phyloP scores from a whole-genome alignment of 92 coral and sea anemone species.

The Epizoanthus rinbou region DNA sequence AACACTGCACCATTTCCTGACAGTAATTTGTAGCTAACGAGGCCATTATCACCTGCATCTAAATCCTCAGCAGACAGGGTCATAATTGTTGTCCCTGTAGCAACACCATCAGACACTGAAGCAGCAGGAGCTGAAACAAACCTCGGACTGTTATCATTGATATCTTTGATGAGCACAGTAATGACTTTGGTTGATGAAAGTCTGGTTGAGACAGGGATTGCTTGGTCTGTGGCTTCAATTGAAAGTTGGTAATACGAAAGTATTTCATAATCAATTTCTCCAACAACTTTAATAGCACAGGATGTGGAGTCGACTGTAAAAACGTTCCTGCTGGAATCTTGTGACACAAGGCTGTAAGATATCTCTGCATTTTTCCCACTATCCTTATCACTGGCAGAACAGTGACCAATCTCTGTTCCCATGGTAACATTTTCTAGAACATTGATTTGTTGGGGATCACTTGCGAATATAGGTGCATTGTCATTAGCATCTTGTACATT shows the following conservation, averaged over 20 bases:
- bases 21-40: constrained; percentile 60
- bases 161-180: constrained; percentile 65
- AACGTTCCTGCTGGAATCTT: constrained; percentile 55
- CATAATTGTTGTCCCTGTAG: constrained; percentile 50
- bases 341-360: constrained; percentile 62
- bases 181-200: constrained; percentile 70
- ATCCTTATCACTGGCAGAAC: constrained; percentile 85
- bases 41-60: constrained; percentile 72
- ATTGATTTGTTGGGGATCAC: constrained; percentile 44
- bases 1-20: constrained; percentile 55
- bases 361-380: constrained; percentile 80
- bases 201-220: constrained; percentile 59
- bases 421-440: constrained; percentile 69
- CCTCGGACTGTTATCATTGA: constrained; percentile 87
- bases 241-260: constrained; percentile 63
- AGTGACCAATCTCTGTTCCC: constrained; percentile 71
- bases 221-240: constrained; percentile 81
- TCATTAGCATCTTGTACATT: constrained; percentile 87
- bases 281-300: constrained; percentile 62
- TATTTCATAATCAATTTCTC: constrained; percentile 70
- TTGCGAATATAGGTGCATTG: constrained; percentile 73
- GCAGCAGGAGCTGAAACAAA: constrained; percentile 88
- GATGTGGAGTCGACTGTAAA: constrained; percentile 66
- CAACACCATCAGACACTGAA: constrained; percentile 36
- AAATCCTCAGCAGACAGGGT: constrained; percentile 79